phyloP scores from a whole-genome alignment of 2,113 vertebrate species.

The Crotalus helleri region DNA sequence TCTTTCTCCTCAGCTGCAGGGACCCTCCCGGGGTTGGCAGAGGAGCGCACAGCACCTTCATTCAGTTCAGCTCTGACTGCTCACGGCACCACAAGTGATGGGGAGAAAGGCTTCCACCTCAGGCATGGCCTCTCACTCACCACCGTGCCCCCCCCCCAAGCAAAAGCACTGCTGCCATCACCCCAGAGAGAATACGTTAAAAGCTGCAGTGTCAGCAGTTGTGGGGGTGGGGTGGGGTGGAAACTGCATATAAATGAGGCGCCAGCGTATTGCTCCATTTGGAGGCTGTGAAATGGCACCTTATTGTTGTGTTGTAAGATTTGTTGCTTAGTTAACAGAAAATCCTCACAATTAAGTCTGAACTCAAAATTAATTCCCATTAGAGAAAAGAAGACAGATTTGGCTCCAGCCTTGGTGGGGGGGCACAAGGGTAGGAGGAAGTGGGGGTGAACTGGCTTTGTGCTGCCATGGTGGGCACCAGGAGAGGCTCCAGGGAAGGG shows the following conservation, averaged over 20 bases:
- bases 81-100: background rate
- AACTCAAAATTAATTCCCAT: slow-evolving; percentile 57
- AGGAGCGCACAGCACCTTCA: background rate
- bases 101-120: background rate
- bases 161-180: slow-evolving; percentile 16
- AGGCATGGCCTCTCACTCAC: slow-evolving; percentile 60
- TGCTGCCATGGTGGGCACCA: background rate
- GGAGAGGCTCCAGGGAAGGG: background rate
- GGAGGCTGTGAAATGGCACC: slow-evolving; percentile 59
- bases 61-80: background rate
- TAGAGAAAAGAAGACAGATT: slow-evolving; percentile 58
- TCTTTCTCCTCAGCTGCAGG: background rate
- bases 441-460: background rate
- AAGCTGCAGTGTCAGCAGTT: slow-evolving; percentile 64
- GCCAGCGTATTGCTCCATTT: slow-evolving; percentile 56
- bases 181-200: slow-evolving; percentile 68
- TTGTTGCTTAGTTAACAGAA: slow-evolving; percentile 66
- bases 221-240: slow-evolving; percentile 40
- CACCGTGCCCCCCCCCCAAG: slow-evolving; percentile 62
- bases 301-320: slow-evolving; percentile 61
- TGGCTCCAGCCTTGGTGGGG: slow-evolving; percentile 17
- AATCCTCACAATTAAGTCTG: slow-evolving; percentile 59
- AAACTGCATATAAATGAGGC: slow-evolving; percentile 59
- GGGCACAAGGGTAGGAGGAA: background rate
- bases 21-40: background rate